Percentiles rank a stretch among this genome's conserved stretches.
These are phyloP conservation scores for Pao palembangensis DNA, from an alignment of 2,113 vertebrate species.

Conservation along the genomic window DNA sequence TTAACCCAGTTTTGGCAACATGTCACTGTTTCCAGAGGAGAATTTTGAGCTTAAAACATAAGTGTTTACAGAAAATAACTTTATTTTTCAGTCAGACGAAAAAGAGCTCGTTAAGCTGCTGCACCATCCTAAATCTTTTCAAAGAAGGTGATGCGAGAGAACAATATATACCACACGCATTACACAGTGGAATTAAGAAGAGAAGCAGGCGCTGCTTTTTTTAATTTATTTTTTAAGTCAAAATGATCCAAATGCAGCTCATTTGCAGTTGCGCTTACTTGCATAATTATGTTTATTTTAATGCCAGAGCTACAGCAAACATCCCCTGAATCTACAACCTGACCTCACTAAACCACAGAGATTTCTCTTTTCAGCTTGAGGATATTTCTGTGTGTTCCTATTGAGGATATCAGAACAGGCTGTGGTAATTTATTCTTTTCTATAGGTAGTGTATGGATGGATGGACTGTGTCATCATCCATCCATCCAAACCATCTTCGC, in stretches of 20 bases:
- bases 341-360: constrained; percentile 1
- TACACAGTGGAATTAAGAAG: too few species aligned
- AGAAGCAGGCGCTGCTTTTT: too few species aligned
- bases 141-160: too few species aligned
- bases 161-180: too few species aligned
- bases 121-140: too few species aligned
- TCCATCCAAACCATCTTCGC: not conserved
- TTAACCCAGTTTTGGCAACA: not conserved
- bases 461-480: constrained; percentile 2
- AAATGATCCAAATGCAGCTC: not conserved
- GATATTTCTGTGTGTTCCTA: constrained; percentile 20
- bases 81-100: not conserved
- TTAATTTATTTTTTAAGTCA: too few species aligned
- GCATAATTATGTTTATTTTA: not conserved
- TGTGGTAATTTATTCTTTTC: constrained; percentile 10
- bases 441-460: too few species aligned
- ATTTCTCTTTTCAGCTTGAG: constrained; percentile 16
- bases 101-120: too few species aligned
- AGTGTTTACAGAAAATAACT: not conserved
- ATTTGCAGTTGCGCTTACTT: constrained; percentile 7
- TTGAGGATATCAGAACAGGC: constrained; percentile 13
- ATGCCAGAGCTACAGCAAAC: not conserved
- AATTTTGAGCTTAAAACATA: not conserved
- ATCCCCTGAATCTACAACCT: constrained; percentile 8
- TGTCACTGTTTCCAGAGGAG: not conserved